Conservation (phyloP, 2,888 invertebrate species). For the Eudasyphora cyanicolor region DNA sequence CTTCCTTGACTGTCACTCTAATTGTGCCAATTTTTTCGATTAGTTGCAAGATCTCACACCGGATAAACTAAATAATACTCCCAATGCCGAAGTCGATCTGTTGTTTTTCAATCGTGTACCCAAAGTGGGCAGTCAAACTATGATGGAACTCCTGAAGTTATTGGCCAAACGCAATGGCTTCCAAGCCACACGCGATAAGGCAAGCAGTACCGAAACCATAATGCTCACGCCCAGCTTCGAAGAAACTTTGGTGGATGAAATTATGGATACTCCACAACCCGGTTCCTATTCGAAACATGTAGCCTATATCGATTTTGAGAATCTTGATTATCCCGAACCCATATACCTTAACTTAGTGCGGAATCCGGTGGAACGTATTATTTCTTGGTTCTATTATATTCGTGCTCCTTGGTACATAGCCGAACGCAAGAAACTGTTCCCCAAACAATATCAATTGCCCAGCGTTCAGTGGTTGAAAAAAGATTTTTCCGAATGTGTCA, state of each 20-base stretch:
- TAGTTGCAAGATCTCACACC: slow-evolving; percentile 63
- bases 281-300: slow-evolving; percentile 92
- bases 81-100: slow-evolving; percentile 82
- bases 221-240: slow-evolving; percentile 86
- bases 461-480: slow-evolving; percentile 87
- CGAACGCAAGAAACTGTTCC: slow-evolving; percentile 81
- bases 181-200: slow-evolving; percentile 89
- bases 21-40: slow-evolving; percentile 25
- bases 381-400: slow-evolving; percentile 95
- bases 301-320: slow-evolving; percentile 91
- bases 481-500: slow-evolving; percentile 91
- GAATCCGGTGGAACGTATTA: slow-evolving; percentile 92
- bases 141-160: slow-evolving; percentile 89
- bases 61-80: slow-evolving; percentile 73
- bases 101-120: slow-evolving; percentile 94
- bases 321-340: slow-evolving; percentile 87
- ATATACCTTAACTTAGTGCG: slow-evolving; percentile 94
- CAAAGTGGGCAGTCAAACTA: slow-evolving; percentile 93
- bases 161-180: slow-evolving; percentile 84
- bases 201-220: slow-evolving; percentile 82
- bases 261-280: slow-evolving; percentile 88
- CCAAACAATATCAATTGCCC: slow-evolving; percentile 71
- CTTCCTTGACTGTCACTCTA: background rate
- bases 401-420: slow-evolving; percentile 94
- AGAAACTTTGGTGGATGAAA: slow-evolving; percentile 85